Conservation (phyloP, 2,888 invertebrate genomes). For the Heteromurus nitidus region DNA sequence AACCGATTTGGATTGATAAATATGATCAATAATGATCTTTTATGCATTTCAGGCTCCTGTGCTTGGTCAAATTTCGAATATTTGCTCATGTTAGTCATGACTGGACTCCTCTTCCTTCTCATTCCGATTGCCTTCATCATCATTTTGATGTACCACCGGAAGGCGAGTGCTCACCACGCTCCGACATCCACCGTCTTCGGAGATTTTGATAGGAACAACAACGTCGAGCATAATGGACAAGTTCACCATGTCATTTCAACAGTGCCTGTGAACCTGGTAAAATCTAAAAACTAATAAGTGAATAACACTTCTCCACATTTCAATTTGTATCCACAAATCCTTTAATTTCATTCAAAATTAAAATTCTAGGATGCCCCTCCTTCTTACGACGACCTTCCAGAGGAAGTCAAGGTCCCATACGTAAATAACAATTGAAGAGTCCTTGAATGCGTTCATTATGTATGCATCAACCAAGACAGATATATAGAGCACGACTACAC, state of each 20-base stretch:
- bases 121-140: constrained; percentile 49
- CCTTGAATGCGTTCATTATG: background rate
- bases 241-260: constrained; percentile 32
- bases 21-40: too few species aligned
- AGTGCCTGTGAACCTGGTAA: constrained; percentile 5
- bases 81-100: constrained; percentile 59
- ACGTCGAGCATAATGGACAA: background rate
- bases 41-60: background rate
- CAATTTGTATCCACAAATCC: background rate
- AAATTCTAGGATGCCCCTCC: constrained; percentile 56
- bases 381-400: constrained; percentile 58
- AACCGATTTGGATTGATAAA: too few species aligned
- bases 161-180: background rate
- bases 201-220: constrained; percentile 20
- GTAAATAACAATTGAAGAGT: background rate
- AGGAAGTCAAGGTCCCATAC: background rate
- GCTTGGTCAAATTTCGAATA: constrained; percentile 57
- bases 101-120: constrained; percentile 60
- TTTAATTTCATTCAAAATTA: constrained; percentile 2
- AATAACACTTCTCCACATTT: too few species aligned
- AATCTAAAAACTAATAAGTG: too few species aligned
- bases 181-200: background rate
- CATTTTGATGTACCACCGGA: constrained; percentile 55
- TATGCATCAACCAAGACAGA: too few species aligned
- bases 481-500: too few species aligned